Evolutionary conservation across 2,797 vertebrate species (phyloP).

Genomic region (Lophius americanus): DNA sequence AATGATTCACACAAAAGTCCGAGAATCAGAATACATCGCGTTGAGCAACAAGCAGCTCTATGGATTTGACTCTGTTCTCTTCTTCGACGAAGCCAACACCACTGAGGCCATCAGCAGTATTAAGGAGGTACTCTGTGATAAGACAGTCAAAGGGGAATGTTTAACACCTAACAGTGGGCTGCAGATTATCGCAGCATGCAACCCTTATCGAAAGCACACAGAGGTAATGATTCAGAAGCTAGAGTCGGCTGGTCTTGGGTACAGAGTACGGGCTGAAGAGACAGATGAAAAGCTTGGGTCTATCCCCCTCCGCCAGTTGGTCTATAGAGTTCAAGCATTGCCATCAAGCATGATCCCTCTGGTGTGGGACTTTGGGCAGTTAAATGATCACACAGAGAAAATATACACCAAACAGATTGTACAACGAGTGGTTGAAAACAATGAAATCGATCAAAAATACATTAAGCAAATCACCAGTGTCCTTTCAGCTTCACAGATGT

Average conservation of each 20-base stretch:
- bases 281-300: constrained; percentile 91
- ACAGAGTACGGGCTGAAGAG: constrained; percentile 89
- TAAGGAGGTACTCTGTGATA: constrained; percentile 95
- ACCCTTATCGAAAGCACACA: constrained; percentile 94
- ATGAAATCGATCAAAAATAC: constrained; percentile 27
- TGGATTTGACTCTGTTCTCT: constrained; percentile 89
- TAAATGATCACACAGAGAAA: constrained; percentile 87
- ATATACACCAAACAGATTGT: constrained; percentile 95
- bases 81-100: constrained; percentile 97
- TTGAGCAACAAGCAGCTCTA: constrained; percentile 79
- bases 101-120: constrained; percentile 94
- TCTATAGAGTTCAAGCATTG: constrained; percentile 96
- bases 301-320: constrained; percentile 93
- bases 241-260: constrained; percentile 93
- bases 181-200: constrained; percentile 94
- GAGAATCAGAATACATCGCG: constrained; percentile 85
- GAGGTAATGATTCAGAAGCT: constrained; percentile 89
- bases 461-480: constrained; percentile 76
- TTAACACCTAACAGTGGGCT: constrained; percentile 81
- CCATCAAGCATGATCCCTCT: constrained; percentile 95
- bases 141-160: constrained; percentile 82
- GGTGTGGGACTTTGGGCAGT: constrained; percentile 98
- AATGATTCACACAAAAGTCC: constrained; percentile 86
- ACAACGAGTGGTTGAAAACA: constrained; percentile 78
- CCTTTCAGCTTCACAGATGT: constrained; percentile 89